Percentiles rank a stretch among this genome's conserved stretches.
Evolutionary conservation across 2,113 vertebrate species (phyloP).

Genomic region (Collichthys lucidus): DNA sequence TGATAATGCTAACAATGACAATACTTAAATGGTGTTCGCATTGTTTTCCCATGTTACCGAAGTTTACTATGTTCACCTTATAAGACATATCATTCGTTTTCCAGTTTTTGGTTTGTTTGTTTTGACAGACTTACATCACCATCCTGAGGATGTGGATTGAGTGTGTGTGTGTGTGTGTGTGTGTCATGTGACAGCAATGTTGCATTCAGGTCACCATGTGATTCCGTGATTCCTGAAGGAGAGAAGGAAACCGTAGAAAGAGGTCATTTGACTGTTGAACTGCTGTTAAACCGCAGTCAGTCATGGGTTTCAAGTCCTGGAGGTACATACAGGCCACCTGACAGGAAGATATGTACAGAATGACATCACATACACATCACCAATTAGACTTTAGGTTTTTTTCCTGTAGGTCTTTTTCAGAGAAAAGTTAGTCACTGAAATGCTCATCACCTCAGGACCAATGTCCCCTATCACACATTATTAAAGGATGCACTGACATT

Average conservation of each 20-base stretch:
- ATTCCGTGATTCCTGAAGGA: slow-evolving; percentile 6
- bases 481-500: not conserved
- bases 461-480: not conserved
- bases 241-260: not conserved
- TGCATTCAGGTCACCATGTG: slow-evolving; percentile 40
- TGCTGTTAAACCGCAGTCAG: not conserved
- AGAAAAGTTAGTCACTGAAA: not conserved
- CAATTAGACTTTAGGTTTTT: not conserved
- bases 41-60: too few species aligned
- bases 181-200: slow-evolving; percentile 14
- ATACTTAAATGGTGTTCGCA: too few species aligned
- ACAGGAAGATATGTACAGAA: not conserved
- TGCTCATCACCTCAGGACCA: not conserved
- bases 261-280: slow-evolving; percentile 7
- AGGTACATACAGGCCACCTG: slow-evolving; percentile 7
- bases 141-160: not conserved
- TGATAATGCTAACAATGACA: too few species aligned
- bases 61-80: too few species aligned
- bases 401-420: not conserved
- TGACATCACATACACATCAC: not conserved
- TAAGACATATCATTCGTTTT: too few species aligned
- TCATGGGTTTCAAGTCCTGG: slow-evolving; percentile 35
- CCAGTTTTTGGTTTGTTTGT: not conserved
- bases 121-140: not conserved
- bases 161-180: slow-evolving; percentile 1